Evolutionary conservation across 1,140 invertebrate species (phyloP).

Genomic region (Oryzaephilus surinamensis): DNA sequence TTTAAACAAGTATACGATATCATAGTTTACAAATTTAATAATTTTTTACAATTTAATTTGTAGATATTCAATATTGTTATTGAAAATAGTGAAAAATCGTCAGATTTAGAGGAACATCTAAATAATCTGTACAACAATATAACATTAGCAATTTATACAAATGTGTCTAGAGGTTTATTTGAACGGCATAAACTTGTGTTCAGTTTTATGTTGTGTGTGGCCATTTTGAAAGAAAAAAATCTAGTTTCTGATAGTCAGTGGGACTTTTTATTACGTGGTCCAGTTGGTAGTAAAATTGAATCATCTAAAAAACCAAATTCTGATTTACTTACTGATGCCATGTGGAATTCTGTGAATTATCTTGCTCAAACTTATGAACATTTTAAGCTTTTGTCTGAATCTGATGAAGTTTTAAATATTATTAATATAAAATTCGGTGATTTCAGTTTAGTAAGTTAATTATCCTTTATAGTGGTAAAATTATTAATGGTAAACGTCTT

Average conservation of each 20-base stretch:
- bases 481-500: too few species aligned
- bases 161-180: constrained; percentile 80
- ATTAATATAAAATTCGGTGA: constrained; percentile 49
- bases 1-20: constrained; percentile 64
- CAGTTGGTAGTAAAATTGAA: constrained; percentile 38
- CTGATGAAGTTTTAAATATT: constrained; percentile 44
- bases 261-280: constrained; percentile 65
- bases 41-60: constrained; percentile 10
- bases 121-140: constrained; percentile 61
- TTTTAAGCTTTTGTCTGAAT: too few species aligned
- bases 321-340: constrained; percentile 42
- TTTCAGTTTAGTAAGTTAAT: too few species aligned
- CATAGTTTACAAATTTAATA: neutral
- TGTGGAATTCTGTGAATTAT: constrained; percentile 52
- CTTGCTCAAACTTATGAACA: constrained; percentile 46
- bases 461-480: too few species aligned
- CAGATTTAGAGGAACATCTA: constrained; percentile 51
- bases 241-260: constrained; percentile 49
- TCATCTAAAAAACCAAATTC: constrained; percentile 39
- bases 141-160: constrained; percentile 71
- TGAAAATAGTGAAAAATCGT: constrained; percentile 54
- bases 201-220: constrained; percentile 70
- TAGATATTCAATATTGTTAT: constrained; percentile 69
- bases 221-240: constrained; percentile 54
- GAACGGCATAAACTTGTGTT: constrained; percentile 86